phyloP scores from a whole-genome alignment of 2,113 vertebrate species.

The Pelobates fuscus region DNA sequence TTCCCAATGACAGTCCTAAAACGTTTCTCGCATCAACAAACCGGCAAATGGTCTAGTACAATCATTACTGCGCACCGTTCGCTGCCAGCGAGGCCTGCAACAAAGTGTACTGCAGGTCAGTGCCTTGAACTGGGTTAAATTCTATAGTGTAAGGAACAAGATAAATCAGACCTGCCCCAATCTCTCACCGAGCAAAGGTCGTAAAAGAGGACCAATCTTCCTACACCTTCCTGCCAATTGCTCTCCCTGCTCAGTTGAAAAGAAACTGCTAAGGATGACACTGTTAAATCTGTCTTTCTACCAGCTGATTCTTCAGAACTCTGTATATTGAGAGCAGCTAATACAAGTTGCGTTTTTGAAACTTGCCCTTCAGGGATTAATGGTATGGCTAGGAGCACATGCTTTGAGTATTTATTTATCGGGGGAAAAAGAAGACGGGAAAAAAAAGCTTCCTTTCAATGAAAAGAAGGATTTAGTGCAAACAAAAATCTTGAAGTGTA shows the following conservation, averaged over 20 bases:
- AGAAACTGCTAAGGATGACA: constrained; percentile 65
- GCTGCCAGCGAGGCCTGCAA: not conserved
- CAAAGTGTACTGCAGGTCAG: not conserved
- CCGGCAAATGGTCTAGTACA: not conserved
- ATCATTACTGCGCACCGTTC: not conserved
- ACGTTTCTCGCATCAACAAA: not conserved
- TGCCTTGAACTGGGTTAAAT: not conserved
- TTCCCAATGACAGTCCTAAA: not conserved
- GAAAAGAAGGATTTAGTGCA: constrained; percentile 36
- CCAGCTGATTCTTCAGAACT: constrained; percentile 67
- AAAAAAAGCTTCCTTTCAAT: not conserved
- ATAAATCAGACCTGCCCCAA: constrained; percentile 51
- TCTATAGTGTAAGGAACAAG: not conserved
- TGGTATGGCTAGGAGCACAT: constrained; percentile 36
- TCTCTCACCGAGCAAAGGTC: constrained; percentile 62
- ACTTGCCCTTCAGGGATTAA: constrained; percentile 57
- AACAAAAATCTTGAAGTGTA: not conserved
- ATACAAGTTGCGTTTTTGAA: constrained; percentile 57
- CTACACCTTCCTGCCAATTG: constrained; percentile 71
- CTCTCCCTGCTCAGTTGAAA: constrained; percentile 64
- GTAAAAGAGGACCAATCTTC: constrained; percentile 58
- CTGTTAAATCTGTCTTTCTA: constrained; percentile 59
- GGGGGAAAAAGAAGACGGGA: too few species aligned
- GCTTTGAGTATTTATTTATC: constrained; percentile 35
- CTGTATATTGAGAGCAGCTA: constrained; percentile 54